These are phyloP conservation scores for Ictidomys tridecemlineatus DNA, from an alignment of 2,113 vertebrate genomes.

Conservation along the genomic window DNA sequence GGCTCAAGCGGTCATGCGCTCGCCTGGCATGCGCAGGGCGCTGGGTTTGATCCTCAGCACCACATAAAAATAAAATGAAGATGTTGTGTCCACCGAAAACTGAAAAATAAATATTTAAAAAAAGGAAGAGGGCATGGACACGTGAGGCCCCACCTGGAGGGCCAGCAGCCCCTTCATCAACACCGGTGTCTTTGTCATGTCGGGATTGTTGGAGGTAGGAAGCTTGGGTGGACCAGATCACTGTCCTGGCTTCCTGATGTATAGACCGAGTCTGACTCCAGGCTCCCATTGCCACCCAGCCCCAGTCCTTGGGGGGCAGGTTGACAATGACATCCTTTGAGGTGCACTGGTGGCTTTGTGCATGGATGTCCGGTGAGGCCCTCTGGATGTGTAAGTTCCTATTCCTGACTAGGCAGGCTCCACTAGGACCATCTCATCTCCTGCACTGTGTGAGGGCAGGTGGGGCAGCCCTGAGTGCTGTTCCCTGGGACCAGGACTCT, in stretches of 20 bases:
- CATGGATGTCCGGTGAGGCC: background rate
- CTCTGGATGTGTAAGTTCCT: background rate
- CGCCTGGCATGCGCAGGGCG: too few species aligned
- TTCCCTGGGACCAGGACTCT: background rate
- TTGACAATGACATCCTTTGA: background rate
- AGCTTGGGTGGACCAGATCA: background rate
- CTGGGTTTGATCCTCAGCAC: too few species aligned
- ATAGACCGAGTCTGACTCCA: background rate
- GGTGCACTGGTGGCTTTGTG: background rate
- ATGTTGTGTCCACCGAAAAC: too few species aligned
- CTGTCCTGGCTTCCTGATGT: background rate
- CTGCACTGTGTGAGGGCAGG: background rate
- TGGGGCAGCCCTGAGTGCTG: too few species aligned
- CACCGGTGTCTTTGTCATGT: background rate
- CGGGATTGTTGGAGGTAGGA: background rate
- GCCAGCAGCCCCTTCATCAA: background rate
- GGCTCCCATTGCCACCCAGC: background rate
- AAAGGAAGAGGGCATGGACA: background rate
- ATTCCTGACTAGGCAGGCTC: fast-evolving
- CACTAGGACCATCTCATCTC: background rate
- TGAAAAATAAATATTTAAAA: too few species aligned
- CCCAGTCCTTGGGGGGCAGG: background rate
- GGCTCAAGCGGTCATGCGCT: too few species aligned
- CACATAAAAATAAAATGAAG: too few species aligned
- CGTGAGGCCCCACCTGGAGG: background rate